These are phyloP conservation scores for Lamproptera curius DNA, from an alignment of 2,888 invertebrate species.

Conservation along the genomic window DNA sequence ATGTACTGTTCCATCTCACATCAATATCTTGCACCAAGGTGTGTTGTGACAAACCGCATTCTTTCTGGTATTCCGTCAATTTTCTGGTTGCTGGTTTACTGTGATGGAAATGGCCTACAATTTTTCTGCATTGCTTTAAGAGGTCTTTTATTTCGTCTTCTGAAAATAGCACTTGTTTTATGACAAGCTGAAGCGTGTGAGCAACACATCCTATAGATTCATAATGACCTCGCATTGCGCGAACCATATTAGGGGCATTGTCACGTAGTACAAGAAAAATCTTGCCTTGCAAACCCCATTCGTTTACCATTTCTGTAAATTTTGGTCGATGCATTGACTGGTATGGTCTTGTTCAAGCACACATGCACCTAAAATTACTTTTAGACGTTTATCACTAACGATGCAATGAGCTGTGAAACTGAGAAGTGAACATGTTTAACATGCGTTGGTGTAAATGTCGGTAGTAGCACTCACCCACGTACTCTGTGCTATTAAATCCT, in stretches of 20 bases:
- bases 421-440: conserved; percentile 26
- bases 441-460: conserved; percentile 23
- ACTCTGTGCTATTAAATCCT: too few relatives aligned
- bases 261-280: too few relatives aligned
- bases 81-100: conserved; percentile 15
- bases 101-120: conserved; percentile 21
- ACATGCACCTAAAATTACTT: too few relatives aligned
- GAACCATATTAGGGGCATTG: not conserved
- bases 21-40: too few relatives aligned
- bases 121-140: conserved; percentile 12
- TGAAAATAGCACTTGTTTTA: too few relatives aligned
- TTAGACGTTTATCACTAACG: too few relatives aligned
- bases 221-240: not conserved
- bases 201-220: too few relatives aligned
- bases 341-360: too few relatives aligned
- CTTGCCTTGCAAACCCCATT: not conserved
- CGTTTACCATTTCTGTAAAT: not conserved
- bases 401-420: too few relatives aligned
- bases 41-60: conserved; percentile 25
- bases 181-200: too few relatives aligned
- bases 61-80: conserved; percentile 26
- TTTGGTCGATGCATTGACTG: conserved; percentile 20
- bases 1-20: conserved; percentile 22
- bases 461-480: conserved; percentile 27
- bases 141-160: too few relatives aligned